These are phyloP conservation scores for Nannobrachium achirus DNA, from an alignment of 2,113 vertebrate species.

Conservation along the genomic window DNA sequence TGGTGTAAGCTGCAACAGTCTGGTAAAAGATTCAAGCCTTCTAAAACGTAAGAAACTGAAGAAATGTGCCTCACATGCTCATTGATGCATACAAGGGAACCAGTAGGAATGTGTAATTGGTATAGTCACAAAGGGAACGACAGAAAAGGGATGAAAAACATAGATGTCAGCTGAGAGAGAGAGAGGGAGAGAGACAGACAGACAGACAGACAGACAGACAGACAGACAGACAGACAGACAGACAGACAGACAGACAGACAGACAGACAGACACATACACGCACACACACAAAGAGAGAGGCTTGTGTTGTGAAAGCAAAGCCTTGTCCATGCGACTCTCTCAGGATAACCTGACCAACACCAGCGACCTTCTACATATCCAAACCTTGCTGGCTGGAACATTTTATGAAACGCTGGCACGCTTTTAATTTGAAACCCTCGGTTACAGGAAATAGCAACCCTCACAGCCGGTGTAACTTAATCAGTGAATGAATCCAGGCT, in stretches of 20 bases:
- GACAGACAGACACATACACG: too few species aligned
- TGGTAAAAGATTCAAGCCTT: constrained; percentile 4
- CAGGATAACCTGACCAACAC: constrained; percentile 44
- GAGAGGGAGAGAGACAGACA: background rate
- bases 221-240: too few species aligned
- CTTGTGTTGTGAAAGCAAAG: constrained; percentile 28
- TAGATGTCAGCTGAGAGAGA: background rate
- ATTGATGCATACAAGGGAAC: constrained; percentile 23
- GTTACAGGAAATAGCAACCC: too few species aligned
- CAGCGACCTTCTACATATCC: constrained; percentile 37
- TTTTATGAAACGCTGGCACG: too few species aligned
- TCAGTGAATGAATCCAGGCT: too few species aligned
- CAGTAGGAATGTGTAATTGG: constrained; percentile 7
- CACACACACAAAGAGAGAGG: too few species aligned
- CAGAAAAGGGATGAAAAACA: constrained; percentile 1
- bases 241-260: too few species aligned
- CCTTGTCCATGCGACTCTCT: constrained; percentile 14
- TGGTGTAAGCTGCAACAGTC: constrained; percentile 1
- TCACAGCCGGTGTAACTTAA: too few species aligned
- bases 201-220: constrained; percentile 21
- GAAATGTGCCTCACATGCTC: constrained; percentile 21
- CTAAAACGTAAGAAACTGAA: background rate
- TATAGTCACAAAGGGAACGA: constrained; percentile 3
- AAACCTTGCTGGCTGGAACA: constrained; percentile 2
- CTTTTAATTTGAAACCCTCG: too few species aligned